Percentiles rank a stretch among this genome's conserved stretches.
These are phyloP conservation scores for Pyrgilauda ruficollis DNA, from an alignment of 2,113 vertebrate genomes.

Conservation along the genomic window DNA sequence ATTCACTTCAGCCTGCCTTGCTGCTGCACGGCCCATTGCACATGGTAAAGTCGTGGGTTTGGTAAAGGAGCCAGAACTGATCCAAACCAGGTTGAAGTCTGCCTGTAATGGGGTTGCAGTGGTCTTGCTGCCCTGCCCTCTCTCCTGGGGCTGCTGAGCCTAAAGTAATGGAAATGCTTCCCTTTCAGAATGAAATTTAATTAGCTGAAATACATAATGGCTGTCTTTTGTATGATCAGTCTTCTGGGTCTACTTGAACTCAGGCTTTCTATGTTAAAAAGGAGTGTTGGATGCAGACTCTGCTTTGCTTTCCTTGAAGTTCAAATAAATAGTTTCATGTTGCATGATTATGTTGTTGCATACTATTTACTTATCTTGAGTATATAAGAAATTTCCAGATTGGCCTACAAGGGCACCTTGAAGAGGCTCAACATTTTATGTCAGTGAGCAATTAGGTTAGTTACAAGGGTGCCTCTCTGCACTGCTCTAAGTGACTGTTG, in stretches of 20 bases:
- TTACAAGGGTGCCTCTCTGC: background rate
- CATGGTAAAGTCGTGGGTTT: background rate
- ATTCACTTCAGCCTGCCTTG: background rate
- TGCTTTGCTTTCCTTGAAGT: background rate
- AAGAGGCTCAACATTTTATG: background rate
- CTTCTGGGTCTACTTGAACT: background rate
- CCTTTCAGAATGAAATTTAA: background rate
- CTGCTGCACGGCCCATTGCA: background rate
- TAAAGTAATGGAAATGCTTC: background rate
- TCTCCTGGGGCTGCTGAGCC: background rate
- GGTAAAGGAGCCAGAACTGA: background rate
- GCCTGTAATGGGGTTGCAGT: background rate
- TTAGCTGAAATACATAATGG: background rate
- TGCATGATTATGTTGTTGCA: background rate
- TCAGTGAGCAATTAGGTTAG: conserved; percentile 1
- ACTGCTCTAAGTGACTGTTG: background rate
- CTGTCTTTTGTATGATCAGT: background rate
- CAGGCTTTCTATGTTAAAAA: background rate
- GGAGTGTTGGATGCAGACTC: background rate
- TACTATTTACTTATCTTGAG: background rate
- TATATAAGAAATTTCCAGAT: background rate
- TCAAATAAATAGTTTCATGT: background rate
- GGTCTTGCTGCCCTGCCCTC: background rate
- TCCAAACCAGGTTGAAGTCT: background rate
- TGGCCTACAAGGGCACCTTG: background rate